Evolutionary conservation across 2,888 invertebrate species (phyloP).

Genomic region (Fragum whitleyi): DNA sequence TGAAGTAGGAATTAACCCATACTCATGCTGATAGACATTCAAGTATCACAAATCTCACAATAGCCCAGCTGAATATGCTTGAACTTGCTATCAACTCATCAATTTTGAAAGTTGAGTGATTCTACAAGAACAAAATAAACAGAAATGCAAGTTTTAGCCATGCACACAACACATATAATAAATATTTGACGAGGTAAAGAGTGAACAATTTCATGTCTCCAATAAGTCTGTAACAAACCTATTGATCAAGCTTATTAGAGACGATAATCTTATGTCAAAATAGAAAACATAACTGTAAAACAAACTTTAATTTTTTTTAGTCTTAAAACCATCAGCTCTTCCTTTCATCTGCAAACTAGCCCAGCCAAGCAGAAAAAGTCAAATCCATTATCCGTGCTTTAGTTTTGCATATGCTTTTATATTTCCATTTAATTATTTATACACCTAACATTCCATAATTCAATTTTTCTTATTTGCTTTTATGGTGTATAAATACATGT

Average conservation of each 20-base stretch:
- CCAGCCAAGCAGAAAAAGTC: not conserved
- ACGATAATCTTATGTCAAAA: constrained; percentile 30
- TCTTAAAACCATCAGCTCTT: not conserved
- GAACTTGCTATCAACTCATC: too few relatives aligned
- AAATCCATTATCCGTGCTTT: not conserved
- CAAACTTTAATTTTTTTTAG: constrained; percentile 8
- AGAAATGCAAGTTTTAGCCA: too few relatives aligned
- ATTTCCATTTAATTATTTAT: not conserved
- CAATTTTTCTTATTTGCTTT: too few relatives aligned
- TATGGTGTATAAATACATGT: too few relatives aligned
- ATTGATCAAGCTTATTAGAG: constrained; percentile 29
- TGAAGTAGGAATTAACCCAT: too few relatives aligned
- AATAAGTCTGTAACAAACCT: constrained; percentile 18
- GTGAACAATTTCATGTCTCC: constrained; percentile 24
- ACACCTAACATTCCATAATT: too few relatives aligned
- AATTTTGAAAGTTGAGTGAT: too few relatives aligned
- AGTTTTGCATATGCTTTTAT: not conserved
- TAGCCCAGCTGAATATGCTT: too few relatives aligned
- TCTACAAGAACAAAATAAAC: too few relatives aligned
- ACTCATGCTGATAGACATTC: too few relatives aligned
- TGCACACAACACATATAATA: too few relatives aligned
- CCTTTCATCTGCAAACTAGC: not conserved
- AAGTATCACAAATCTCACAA: too few relatives aligned
- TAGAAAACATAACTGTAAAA: constrained; percentile 20
- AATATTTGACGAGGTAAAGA: constrained; percentile 1